Evolutionary conservation across 2,113 vertebrate species (phyloP).

Genomic region (Meleagris gallopavo): DNA sequence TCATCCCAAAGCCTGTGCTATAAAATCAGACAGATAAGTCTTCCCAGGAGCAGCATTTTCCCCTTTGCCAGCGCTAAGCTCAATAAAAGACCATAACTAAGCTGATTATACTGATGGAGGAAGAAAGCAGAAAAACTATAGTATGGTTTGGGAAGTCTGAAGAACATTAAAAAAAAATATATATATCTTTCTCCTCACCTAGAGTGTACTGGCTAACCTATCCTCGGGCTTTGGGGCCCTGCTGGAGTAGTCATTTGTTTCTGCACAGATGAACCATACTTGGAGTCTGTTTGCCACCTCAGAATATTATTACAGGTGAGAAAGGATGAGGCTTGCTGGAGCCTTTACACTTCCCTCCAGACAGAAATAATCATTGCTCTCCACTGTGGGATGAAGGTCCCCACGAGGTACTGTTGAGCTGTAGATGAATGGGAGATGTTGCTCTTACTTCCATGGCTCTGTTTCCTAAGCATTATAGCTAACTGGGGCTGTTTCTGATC

Average conservation of each 20-base stretch:
- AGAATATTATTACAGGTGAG: neutral
- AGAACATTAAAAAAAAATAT: neutral
- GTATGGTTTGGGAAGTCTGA: neutral
- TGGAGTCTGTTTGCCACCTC: neutral
- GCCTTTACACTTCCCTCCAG: neutral
- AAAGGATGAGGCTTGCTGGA: neutral
- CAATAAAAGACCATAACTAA: neutral
- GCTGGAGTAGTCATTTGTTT: neutral
- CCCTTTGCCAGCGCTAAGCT: neutral
- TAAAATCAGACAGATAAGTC: neutral
- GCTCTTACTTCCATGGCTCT: neutral
- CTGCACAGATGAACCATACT: neutral
- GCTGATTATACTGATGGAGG: neutral
- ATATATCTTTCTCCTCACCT: neutral
- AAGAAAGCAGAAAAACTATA: neutral
- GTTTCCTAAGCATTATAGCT: neutral
- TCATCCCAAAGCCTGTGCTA: neutral
- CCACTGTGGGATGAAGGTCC: neutral
- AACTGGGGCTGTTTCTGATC: neutral
- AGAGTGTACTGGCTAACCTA: neutral
- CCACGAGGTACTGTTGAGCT: neutral
- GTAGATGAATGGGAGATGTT: neutral
- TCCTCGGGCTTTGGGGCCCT: neutral
- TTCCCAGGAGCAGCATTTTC: neutral
- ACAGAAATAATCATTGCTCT: neutral